Base-by-base conservation (phyloP, 2,797 vertebrate species). In the Petrocephalus schoutedeni region DNA sequence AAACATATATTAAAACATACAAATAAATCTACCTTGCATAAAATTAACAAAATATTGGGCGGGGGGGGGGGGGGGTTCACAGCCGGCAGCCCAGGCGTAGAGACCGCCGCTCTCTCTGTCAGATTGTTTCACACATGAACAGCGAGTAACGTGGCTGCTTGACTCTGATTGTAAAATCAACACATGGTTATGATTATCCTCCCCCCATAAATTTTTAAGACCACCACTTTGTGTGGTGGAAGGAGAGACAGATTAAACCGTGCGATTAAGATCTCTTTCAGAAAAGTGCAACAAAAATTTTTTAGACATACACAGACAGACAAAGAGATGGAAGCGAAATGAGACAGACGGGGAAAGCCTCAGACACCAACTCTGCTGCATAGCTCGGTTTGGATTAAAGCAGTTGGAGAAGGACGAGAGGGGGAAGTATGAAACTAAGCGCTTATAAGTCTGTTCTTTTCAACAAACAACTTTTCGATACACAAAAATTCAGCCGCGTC, bases 321-420 rank as follows among this genome's bases (percentile, higher is more conserved):
- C 7, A 77, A 36, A 58, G 51, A 87, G 54, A 85, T 21, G 74
- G 53, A 84, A 8, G n/a, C 4, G 57, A 87, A 77, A 67, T 41
- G 51, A 88, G 4, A 56, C 12, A 9, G 12, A 45, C 21, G 95
- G 93, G 95, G 95, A 32, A 96, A 96, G 95, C 95, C 94, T 96
- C 49, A 67, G 45, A 96, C 95, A 94, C 96, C 95, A 96, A 95
- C 95, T 95, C 95, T 94, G 97, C 97, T 98, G 97, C 97, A 98
- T 98, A 98, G 97, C 97, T 97, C 95, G 97, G 96, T 96, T 97
- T 97, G 96, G 97, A 96, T 96, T 97, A 97, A 98, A 97, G 96
- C 97, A 93, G 97, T 96, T 96, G 53, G 53, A 86, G 58, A 85
- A 67, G n/a, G 32, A 88, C 45, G 61, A 85, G 87, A 23, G 80